Evolutionary conservation across 1,140 invertebrate genomes (phyloP).

Genomic region (Drosophila grimshawi): DNA sequence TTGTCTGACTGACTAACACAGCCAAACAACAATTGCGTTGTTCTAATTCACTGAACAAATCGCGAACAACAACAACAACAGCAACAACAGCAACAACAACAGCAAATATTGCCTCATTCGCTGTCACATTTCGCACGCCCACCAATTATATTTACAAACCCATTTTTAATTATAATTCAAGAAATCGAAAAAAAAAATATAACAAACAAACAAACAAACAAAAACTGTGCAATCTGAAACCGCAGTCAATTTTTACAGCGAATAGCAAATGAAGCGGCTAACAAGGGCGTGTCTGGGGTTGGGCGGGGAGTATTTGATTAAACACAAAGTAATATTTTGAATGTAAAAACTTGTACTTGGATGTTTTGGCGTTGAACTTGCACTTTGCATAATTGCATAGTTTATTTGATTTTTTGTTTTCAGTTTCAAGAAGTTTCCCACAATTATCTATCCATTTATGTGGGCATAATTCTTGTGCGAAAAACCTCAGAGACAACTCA

Average conservation of each 20-base stretch:
- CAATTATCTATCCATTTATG: slow-evolving; percentile 63
- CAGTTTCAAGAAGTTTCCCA: slow-evolving; percentile 48
- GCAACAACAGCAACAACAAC: slow-evolving; percentile 20
- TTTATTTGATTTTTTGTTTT: not conserved
- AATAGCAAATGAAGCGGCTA: slow-evolving; percentile 68
- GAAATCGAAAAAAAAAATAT: slow-evolving; percentile 8
- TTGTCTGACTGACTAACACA: slow-evolving; percentile 28
- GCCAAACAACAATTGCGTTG: slow-evolving; percentile 54
- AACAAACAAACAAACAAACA: not conserved
- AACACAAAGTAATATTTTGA: slow-evolving; percentile 13
- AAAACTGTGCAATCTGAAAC: slow-evolving; percentile 56
- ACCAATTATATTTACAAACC: slow-evolving; percentile 78
- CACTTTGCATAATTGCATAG: slow-evolving; percentile 78
- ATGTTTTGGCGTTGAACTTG: slow-evolving; percentile 72
- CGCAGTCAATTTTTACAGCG: slow-evolving; percentile 41
- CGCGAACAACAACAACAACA: slow-evolving; percentile 47
- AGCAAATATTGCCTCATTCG: slow-evolving; percentile 54
- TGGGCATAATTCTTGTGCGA: slow-evolving; percentile 65
- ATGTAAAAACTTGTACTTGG: slow-evolving; percentile 6
- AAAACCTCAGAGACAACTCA: slow-evolving; percentile 38
- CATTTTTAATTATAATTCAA: slow-evolving; percentile 78
- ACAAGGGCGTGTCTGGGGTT: slow-evolving; percentile 17
- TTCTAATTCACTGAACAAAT: slow-evolving; percentile 70
- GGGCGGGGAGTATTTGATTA: not conserved
- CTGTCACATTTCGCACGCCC: slow-evolving; percentile 62